phyloP scores from a whole-genome alignment of 2,888 invertebrate genomes.

The Oscheius sp. region DNA sequence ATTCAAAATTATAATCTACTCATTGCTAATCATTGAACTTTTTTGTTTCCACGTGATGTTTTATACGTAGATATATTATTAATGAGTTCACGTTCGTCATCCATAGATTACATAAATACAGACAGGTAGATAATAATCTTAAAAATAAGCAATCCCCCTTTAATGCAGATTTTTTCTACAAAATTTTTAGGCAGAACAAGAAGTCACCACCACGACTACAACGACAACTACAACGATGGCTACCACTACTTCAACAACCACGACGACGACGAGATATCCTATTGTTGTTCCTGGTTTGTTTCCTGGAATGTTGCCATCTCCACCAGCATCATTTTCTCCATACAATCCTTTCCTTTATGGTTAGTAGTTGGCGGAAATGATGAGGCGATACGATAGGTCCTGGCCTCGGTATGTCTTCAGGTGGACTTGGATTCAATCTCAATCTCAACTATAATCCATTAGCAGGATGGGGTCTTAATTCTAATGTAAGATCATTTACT shows the following conservation, averaged over 20 bases:
- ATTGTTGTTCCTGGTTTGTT: neutral
- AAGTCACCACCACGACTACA: neutral
- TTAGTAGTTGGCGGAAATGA: neutral
- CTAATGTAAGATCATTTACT: slow-evolving; percentile 4
- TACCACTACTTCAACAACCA: neutral
- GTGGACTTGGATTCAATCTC: slow-evolving; percentile 23
- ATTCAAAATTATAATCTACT: too few species aligned
- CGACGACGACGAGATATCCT: neutral
- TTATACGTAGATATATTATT: neutral
- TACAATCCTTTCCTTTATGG: slow-evolving; percentile 16
- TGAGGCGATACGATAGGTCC: neutral
- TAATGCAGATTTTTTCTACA: too few species aligned
- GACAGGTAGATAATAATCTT: too few species aligned
- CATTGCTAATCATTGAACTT: neutral
- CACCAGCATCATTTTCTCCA: neutral
- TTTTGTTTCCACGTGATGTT: too few species aligned
- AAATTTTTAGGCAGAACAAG: neutral
- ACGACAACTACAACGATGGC: neutral
- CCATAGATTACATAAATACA: too few species aligned
- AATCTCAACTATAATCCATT: slow-evolving; percentile 28
- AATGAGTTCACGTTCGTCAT: too few species aligned
- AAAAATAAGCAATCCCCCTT: too few species aligned
- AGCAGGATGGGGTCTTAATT: slow-evolving; percentile 24
- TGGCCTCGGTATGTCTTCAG: neutral
- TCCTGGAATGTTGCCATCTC: neutral